phyloP scores from a whole-genome alignment of 2,797 vertebrate species.

The Phataginus tetradactyla region DNA sequence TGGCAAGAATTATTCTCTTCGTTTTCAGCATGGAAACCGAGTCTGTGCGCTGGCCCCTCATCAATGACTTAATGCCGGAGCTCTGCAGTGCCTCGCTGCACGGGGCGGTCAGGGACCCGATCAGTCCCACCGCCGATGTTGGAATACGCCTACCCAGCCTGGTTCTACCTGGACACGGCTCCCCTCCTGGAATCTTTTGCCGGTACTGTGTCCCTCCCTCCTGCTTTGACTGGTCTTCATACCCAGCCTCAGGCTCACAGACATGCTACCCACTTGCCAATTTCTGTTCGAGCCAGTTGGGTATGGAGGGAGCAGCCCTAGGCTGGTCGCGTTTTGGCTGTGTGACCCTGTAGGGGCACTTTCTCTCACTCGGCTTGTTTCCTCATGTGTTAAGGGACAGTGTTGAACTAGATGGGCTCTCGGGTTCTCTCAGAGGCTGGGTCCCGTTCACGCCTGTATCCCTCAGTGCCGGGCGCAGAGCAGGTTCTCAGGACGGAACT shows the following conservation, averaged over 20 bases:
- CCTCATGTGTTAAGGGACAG: background rate
- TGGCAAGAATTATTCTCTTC: constrained; percentile 8
- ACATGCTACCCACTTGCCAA: background rate
- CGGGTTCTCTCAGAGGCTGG: background rate
- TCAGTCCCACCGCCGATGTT: rapidly evolving
- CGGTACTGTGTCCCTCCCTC: rapidly evolving
- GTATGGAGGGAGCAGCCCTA: rapidly evolving
- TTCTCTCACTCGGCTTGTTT: background rate
- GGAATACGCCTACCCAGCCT: background rate
- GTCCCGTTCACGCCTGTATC: background rate
- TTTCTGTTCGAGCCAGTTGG: rapidly evolving
- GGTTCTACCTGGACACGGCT: background rate
- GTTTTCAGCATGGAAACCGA: background rate
- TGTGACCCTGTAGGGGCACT: too few species aligned
- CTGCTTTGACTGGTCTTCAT: background rate
- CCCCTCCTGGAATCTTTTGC: background rate
- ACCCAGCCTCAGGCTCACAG: background rate
- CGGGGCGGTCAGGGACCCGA: background rate
- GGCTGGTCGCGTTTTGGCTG: background rate
- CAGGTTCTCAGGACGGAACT: background rate
- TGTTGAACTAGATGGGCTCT: background rate
- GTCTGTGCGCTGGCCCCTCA: background rate
- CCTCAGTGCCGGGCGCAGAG: background rate
- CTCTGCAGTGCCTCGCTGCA: rapidly evolving
- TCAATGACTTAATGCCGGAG: background rate